Base-by-base conservation (phyloP, 2,888 invertebrate species). In the Merodon equestris region DNA sequence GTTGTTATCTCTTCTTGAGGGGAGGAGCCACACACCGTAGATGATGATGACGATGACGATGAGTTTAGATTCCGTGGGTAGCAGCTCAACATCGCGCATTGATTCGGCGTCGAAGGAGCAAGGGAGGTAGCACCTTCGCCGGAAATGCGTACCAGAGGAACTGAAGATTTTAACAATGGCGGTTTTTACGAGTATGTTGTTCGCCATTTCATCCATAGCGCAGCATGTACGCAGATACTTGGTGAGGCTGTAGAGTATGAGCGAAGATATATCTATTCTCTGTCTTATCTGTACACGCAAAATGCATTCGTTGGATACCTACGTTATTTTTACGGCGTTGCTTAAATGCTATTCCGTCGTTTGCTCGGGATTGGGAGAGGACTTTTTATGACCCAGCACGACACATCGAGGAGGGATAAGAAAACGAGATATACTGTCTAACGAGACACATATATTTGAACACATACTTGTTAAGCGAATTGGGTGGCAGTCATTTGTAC, bases 121-220 rank as follows among this genome's bases (percentile, higher is more conserved):
- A 63, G 57, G 61, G 73, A 77, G 73, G 73, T 63, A 79, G 68
- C 74, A 79, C 79, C 79, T 70, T 79, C 56, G 53, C 72, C 83
- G 83, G 82, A 82, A 82, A 83, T 83, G 83, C 83, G 83, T 83
- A 82, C 82, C 74, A 54, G 74, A 57, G 63, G 68, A 66, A 73
- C 68, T 68, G 64, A 67, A 86, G 85, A 86, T 85, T 86, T 84
- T 83, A 86, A 87, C 87, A 86, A 86, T 87, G 86, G 86, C 86
- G 87, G 84, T 85, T 85, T n/a, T 85, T 84, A 86, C 27, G 27
- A 27, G 27, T 27, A 27, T 27, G 27, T 27, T 85, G 84, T 84
- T 82, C 82, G 82, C 83, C 81, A 82, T 82, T 73, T 71, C 82
- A 64, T 38, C 53, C 76, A 7, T 2, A 27, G 27, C 27, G 27